Evolutionary conservation across 2,113 vertebrate species (phyloP).

Genomic region (Paradoxurus hermaphroditus): DNA sequence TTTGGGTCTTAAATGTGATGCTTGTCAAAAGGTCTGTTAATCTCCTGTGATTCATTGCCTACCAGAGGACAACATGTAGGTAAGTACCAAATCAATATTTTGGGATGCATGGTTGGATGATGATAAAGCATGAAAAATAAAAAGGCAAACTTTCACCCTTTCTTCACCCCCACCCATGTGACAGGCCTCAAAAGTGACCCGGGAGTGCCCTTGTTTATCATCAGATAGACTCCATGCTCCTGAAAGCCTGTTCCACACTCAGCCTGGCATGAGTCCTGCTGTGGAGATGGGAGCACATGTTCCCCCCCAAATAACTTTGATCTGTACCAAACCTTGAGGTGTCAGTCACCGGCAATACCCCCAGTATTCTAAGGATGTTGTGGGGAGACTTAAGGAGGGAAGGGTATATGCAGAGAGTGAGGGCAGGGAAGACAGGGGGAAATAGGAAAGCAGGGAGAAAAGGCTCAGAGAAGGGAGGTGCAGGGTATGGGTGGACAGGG

Average conservation of each 20-base stretch:
- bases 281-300: no score
- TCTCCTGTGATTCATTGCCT: neutral
- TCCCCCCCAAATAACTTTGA: no score
- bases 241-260: no score
- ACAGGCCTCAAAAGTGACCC: neutral
- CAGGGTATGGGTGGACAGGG: neutral
- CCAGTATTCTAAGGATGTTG: neutral
- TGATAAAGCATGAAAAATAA: neutral
- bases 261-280: neutral
- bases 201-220: fast-evolving
- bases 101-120: neutral
- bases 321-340: neutral
- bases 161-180: neutral
- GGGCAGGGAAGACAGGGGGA: no score
- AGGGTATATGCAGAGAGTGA: neutral
- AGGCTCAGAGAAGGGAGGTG: neutral
- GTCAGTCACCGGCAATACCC: neutral
- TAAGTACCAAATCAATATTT: neutral
- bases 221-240: neutral
- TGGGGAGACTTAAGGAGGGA: neutral
- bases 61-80: neutral
- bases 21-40: neutral
- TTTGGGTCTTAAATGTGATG: neutral
- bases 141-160: neutral
- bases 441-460: neutral